Evolutionary conservation across 2,113 vertebrate species (phyloP).

Genomic region (Orientallactaga bullata): DNA sequence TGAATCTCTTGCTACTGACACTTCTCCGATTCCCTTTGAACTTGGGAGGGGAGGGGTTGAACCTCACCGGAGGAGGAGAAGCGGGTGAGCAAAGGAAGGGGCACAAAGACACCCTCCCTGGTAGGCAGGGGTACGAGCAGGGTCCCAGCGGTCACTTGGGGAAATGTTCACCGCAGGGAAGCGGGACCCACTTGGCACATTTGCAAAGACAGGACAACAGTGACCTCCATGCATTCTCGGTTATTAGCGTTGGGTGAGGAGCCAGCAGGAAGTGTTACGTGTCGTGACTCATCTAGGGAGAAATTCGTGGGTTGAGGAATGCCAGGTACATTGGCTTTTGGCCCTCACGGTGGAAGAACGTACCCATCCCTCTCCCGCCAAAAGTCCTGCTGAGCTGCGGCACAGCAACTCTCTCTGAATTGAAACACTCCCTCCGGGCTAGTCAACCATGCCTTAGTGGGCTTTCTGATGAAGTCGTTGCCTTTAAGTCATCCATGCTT

Average conservation of each 20-base stretch:
- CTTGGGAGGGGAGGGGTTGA: not conserved
- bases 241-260: not conserved
- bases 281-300: not conserved
- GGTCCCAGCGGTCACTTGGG: no score
- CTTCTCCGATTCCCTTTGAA: not conserved
- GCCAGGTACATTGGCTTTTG: no score
- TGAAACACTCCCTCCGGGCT: no score
- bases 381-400: not conserved
- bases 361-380: not conserved
- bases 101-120: rapidly evolving
- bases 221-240: not conserved
- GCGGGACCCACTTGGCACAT: no score
- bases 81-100: no score
- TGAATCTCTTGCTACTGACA: not conserved
- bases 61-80: not conserved
- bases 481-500: no score
- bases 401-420: no score
- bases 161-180: no score
- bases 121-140: rapidly evolving
- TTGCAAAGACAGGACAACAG: no score
- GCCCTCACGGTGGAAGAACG: not conserved
- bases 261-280: not conserved
- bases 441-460: no score
- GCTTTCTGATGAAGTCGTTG: no score
- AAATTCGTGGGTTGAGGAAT: not conserved